These are phyloP conservation scores for Hylaeus volcanicus DNA, from an alignment of 1,140 invertebrate species.

Conservation along the genomic window DNA sequence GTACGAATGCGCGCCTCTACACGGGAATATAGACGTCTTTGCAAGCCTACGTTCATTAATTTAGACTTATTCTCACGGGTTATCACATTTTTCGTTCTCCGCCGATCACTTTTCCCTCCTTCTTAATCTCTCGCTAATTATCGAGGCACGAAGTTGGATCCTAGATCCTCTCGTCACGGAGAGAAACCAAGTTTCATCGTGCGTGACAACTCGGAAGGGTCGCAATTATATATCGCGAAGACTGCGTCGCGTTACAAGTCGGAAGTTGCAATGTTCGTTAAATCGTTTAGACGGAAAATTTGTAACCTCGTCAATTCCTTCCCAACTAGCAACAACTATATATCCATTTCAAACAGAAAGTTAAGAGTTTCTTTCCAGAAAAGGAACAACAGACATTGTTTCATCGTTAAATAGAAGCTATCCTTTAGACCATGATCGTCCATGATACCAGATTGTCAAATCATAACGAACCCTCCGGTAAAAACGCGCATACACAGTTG, in stretches of 20 bases:
- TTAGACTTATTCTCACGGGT: constrained; percentile 73
- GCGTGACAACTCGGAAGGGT: background rate
- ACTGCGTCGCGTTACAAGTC: background rate
- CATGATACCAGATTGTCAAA: constrained; percentile 25
- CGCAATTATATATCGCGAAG: background rate
- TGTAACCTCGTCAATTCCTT: no score
- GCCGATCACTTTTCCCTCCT: constrained; percentile 48
- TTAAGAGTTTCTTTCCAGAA: no score
- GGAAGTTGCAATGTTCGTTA: background rate
- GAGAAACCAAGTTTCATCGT: no score
- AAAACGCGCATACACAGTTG: constrained; percentile 10
- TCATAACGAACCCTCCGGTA: background rate
- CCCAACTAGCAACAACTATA: no score
- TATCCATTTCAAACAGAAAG: no score
- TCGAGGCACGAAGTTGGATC: background rate
- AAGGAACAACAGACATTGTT: no score
- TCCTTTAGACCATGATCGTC: background rate
- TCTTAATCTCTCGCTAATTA: background rate
- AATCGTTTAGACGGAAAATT: background rate
- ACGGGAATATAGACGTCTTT: constrained; percentile 25
- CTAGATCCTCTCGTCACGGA: background rate
- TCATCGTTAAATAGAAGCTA: no score
- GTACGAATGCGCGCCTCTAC: constrained; percentile 17
- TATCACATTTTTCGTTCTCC: constrained; percentile 77
- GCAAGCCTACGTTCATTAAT: constrained; percentile 63